Conservation (phyloP, 2,113 vertebrate species). For the Xyrauchen texanus region DNA sequence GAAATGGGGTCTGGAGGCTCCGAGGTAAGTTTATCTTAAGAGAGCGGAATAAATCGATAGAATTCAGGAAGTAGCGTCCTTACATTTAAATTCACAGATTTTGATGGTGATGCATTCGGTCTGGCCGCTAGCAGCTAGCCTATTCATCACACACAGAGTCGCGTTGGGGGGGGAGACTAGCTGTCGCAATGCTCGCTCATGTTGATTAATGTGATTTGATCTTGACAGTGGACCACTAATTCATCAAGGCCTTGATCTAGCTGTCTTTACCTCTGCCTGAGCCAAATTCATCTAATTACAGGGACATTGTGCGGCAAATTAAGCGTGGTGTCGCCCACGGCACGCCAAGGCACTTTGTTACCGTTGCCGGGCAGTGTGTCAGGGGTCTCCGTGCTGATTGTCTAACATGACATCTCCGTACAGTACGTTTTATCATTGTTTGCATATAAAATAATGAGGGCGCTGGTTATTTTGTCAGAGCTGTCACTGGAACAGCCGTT, state of each 20-base stretch:
- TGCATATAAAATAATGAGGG: constrained; percentile 78
- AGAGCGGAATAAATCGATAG: constrained; percentile 67
- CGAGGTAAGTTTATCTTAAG: constrained; percentile 58
- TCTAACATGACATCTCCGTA: constrained; percentile 71
- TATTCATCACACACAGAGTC: constrained; percentile 73
- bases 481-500: constrained; percentile 61
- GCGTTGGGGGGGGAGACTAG: constrained; percentile 59
- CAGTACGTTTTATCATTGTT: constrained; percentile 77
- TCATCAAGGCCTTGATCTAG: constrained; percentile 83
- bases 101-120: constrained; percentile 76
- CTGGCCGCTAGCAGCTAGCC: constrained; percentile 67
- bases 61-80: constrained; percentile 68
- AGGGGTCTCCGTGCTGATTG: constrained; percentile 77
- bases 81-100: constrained; percentile 76
- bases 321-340: constrained; percentile 79
- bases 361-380: constrained; percentile 70
- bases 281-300: constrained; percentile 89
- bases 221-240: constrained; percentile 81
- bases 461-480: constrained; percentile 70
- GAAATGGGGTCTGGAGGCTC: constrained; percentile 43
- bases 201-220: constrained; percentile 87
- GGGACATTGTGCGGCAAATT: constrained; percentile 80
- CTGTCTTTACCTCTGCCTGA: constrained; percentile 75
- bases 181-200: constrained; percentile 74
- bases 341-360: constrained; percentile 74